Conservation (phyloP, 2,888 invertebrate species). For the Mythimna vitellina region DNA sequence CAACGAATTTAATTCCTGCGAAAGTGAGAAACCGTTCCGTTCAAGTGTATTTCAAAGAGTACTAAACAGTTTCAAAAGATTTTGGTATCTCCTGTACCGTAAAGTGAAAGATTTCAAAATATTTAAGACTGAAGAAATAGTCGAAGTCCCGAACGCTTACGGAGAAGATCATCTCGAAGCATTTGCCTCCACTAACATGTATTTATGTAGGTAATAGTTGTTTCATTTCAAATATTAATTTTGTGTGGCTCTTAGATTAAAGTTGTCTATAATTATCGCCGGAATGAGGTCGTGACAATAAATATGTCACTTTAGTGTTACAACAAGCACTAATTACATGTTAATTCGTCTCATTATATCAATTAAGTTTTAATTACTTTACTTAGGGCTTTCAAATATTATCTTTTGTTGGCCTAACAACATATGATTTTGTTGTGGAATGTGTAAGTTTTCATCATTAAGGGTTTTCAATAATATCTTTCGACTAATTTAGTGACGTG, state of each 20-base stretch:
- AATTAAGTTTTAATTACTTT: constrained; percentile 29
- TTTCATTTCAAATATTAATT: constrained; percentile 51
- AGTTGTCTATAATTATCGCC: constrained; percentile 36
- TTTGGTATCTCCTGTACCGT: constrained; percentile 42
- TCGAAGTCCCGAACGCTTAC: constrained; percentile 37
- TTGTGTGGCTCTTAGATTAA: constrained; percentile 42
- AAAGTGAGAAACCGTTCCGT: constrained; percentile 63
- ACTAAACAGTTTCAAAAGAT: constrained; percentile 53
- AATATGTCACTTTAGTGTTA: constrained; percentile 42
- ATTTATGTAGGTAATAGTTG: constrained; percentile 84
- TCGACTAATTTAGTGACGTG: background rate
- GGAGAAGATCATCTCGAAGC: constrained; percentile 65
- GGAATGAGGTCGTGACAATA: constrained; percentile 57
- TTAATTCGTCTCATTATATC: constrained; percentile 27
- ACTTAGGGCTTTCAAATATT: constrained; percentile 8
- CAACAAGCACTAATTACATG: constrained; percentile 29
- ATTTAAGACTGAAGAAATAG: constrained; percentile 22
- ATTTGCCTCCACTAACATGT: constrained; percentile 70
- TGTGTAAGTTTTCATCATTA: background rate
- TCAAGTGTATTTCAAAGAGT: constrained; percentile 64
- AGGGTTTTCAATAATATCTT: background rate
- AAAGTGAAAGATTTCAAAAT: constrained; percentile 43
- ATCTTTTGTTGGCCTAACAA: background rate
- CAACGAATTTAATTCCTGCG: constrained; percentile 67
- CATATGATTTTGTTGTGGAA: constrained; percentile 5